phyloP scores from a whole-genome alignment of 2,797 vertebrate species.

The Coreius guichenoti region DNA sequence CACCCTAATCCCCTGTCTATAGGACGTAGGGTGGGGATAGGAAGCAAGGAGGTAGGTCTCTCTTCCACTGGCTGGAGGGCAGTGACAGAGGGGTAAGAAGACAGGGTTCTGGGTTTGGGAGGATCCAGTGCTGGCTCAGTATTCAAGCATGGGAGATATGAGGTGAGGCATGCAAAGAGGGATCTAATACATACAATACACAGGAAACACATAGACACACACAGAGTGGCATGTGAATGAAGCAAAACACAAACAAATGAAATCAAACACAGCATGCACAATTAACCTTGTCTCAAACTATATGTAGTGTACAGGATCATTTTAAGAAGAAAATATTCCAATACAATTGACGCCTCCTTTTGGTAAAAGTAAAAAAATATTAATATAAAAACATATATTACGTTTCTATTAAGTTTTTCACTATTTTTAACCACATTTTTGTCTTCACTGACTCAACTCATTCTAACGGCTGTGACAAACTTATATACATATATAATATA shows the following conservation, averaged over 20 bases:
- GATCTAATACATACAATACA: constrained; percentile 70
- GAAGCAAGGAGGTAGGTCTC: constrained; percentile 68
- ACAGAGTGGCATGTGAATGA: background rate
- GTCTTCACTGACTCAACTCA: background rate
- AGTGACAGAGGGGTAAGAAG: constrained; percentile 58
- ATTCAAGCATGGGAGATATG: constrained; percentile 70
- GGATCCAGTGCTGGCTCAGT: constrained; percentile 58
- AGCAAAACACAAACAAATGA: constrained; percentile 20
- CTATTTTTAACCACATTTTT: background rate
- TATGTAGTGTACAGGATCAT: background rate
- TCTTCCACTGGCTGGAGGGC: constrained; percentile 66
- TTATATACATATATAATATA: background rate
- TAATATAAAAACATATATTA: background rate
- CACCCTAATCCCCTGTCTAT: background rate
- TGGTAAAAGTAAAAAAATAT: background rate
- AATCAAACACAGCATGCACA: constrained; percentile 26
- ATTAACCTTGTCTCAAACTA: background rate
- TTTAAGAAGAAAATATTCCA: background rate
- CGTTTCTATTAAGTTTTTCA: background rate
- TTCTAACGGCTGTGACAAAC: background rate
- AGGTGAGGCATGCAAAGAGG: constrained; percentile 75
- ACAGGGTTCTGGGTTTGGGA: constrained; percentile 54
- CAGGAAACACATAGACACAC: constrained; percentile 46
- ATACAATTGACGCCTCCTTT: background rate
- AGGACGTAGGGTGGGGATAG: constrained; percentile 51